Base-by-base conservation (phyloP, 2,888 invertebrate species). In the Scaptodrosophila latifasciaeformis region DNA sequence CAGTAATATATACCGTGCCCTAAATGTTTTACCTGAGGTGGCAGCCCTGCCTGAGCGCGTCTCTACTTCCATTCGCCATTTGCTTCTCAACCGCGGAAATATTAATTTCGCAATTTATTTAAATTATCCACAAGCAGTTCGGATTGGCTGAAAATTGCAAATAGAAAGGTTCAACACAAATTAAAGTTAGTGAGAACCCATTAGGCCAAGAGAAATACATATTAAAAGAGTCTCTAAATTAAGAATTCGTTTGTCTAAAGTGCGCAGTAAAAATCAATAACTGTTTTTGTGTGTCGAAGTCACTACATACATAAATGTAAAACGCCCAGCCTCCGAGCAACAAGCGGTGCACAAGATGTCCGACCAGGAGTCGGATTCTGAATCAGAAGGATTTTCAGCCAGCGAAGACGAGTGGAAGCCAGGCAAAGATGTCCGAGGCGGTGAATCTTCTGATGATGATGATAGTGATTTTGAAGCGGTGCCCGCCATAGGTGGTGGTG, bases 391-490 rank as follows among this genome's bases (percentile, higher is more conserved):
- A 45, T 86, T 86, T 66, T 86, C 86, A 1, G 85, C 83, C 9
- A 85, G 86, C 56, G 86, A 86, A 59, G 86, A 86, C 59, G 86
- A 86, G 54, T 86, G 84, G 79, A 81, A 81, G 27, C 83, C 82
- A 3, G 72, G 56, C 6, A 75, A 82, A 67, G 55, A 72, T 57
- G 59, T 63, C 17, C 65, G 72, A 13, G 84, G 81, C 1, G 84
- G 83, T 19, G 86, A 86, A 39, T 84, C 84, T 1, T 84, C 85
- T 0, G 85, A 85, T 46, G 85, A 85, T 35, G 85, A 85, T 58
- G 85, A 84, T 39, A 84, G 84, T 42, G 84, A 85, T 34, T 85
- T 81, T 19, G 84, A 85, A 15, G 70, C 67, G 7, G 10, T 65
- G 18, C 59, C 51, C 18, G 61, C 62, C 4, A 62, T 50, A 12